Base-by-base conservation (phyloP, 1,140 invertebrate genomes). In the Drosophila melanogaster region DNA sequence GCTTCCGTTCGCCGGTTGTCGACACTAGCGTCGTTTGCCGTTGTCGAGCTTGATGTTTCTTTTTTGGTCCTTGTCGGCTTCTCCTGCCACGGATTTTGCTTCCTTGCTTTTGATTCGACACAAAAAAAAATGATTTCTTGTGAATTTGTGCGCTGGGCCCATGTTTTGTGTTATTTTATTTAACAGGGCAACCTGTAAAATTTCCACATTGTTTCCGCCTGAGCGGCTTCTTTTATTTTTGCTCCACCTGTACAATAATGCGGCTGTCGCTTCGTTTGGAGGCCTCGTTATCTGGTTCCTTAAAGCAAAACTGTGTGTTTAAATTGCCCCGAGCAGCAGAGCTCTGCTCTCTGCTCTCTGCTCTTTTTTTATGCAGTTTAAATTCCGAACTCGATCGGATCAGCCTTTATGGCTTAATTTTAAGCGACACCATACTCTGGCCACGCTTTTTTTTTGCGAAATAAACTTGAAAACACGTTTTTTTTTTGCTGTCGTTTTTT, bases 1-100 rank as follows among this genome's bases (percentile, higher is more conserved):
- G 77, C 72, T 87, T 87, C 83, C 83, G 83, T 60, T 83, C 61
- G 79, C 71, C 81, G 83, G 75, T 85, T 84, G 81, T 77, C 73
- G 81, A 53, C 72, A 71, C 76, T 65, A 44, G 49, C 43, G 80
- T 51, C 76, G 69, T 74, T 76, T 72, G 75, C 47, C 30, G 59
- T 46, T 66, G 60, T 66, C 53, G 64, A 77, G 66, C 76, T 89
- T 83, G 79, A 80, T 77, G 75, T 87, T 79, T 61, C 53, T 50
- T 61, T 54, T 77, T 71, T 57, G 57, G 40, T 46, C 49, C 49
- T 64, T 77, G 61, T 64, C 41, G 61, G 40, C 60, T 61, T 60
- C 40, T 53, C 19, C 30, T 47, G 14, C 30, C 47, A 49, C 14
- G 26, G 1, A 17, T 50, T 17, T 38, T 33, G 5, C 47, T 6